Percentiles rank a stretch among this genome's conserved stretches.
Conservation (phyloP, 1,140 invertebrate genomes). For the Halesus radiatus region DNA sequence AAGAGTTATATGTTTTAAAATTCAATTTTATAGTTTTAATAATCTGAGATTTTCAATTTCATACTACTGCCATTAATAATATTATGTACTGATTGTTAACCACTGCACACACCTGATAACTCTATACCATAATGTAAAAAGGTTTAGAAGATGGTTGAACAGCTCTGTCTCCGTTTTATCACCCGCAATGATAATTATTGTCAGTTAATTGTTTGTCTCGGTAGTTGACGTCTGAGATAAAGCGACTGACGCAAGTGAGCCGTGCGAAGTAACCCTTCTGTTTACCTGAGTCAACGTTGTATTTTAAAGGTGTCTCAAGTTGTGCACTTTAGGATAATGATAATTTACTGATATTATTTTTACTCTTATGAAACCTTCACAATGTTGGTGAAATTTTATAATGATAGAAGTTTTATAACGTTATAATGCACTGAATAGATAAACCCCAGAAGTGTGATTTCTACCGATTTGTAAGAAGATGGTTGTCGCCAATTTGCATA, state of each 20-base stretch:
- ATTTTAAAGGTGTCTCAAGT: not conserved
- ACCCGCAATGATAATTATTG: not conserved
- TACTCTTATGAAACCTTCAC: not conserved
- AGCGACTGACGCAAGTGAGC: constrained; percentile 1
- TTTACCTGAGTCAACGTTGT: not conserved
- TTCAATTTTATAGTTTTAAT: too few relatives aligned
- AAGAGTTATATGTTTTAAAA: too few relatives aligned
- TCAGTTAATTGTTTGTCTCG: not conserved
- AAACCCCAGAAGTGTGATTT: too few relatives aligned
- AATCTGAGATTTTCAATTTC: too few relatives aligned
- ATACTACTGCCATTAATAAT: too few relatives aligned
- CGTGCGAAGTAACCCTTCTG: not conserved
- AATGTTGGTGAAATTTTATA: not conserved
- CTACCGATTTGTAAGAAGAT: too few relatives aligned
- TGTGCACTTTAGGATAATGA: not conserved
- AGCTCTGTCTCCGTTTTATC: not conserved
- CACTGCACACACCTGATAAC: too few relatives aligned
- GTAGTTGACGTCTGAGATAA: constrained; percentile 23
- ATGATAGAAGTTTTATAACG: not conserved
- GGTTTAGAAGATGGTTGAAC: not conserved
- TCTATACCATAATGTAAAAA: too few relatives aligned
- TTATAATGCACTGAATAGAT: too few relatives aligned
- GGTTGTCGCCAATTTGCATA: too few relatives aligned
- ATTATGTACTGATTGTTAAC: too few relatives aligned
- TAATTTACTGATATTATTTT: not conserved